Conservation (phyloP, 1,140 invertebrate genomes). For the Anoplolepis gracilipes region DNA sequence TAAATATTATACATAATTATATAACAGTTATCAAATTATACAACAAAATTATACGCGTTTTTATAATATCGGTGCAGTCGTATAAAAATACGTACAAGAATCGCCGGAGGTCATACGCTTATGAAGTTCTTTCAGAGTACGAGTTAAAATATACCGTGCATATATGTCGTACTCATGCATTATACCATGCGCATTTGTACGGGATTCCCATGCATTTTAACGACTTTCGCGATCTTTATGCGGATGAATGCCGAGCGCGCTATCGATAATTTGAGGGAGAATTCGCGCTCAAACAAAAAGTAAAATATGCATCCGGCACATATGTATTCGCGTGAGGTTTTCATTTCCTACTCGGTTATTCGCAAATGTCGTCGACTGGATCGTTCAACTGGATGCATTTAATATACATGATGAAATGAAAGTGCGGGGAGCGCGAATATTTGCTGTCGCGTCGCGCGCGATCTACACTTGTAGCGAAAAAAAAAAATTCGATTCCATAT, state of each 20-base stretch:
- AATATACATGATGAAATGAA: constrained; percentile 26
- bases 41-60: neutral
- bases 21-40: neutral
- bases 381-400: constrained; percentile 43
- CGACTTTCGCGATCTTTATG: constrained; percentile 59
- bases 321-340: constrained; percentile 27
- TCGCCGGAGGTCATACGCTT: neutral
- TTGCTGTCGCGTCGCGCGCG: neutral
- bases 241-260: constrained; percentile 53
- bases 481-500: neutral
- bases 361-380: constrained; percentile 44
- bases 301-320: constrained; percentile 51
- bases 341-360: constrained; percentile 53
- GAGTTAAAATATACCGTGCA: constrained; percentile 21
- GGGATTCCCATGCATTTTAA: constrained; percentile 72
- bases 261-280: constrained; percentile 59
- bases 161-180: constrained; percentile 26
- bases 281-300: constrained; percentile 48
- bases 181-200: constrained; percentile 13
- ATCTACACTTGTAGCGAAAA: neutral
- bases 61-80: neutral
- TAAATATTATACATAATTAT: too few species aligned
- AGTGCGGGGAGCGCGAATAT: constrained; percentile 20
- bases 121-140: neutral
- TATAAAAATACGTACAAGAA: neutral